Base-by-base conservation (phyloP, 2,888 invertebrate species). In the Philereme transversata region DNA sequence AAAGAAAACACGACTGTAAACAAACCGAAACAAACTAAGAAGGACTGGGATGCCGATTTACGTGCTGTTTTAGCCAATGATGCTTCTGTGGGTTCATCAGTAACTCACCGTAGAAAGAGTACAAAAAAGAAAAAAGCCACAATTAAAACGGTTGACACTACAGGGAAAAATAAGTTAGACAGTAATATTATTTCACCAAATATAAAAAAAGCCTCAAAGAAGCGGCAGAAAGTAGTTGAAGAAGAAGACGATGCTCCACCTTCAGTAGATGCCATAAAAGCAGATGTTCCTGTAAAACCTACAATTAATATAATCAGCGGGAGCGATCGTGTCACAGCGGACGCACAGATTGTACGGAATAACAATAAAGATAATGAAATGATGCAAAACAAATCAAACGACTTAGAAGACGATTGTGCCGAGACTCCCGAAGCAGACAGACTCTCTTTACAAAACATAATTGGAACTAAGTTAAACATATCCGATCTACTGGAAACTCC, bases 401-500 rank as follows among this genome's bases (percentile, higher is more conserved):
- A 70, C 9, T 68, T 65, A 45, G 71, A 70, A 57, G 83, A 83
- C 4, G 82, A 83, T 11, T 67, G 60, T 48, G 70, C 73, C 34
- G 86, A 88, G 44, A 92, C 92, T 35, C 92, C 92, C 45, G 92
- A 93, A 76, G 74, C 77, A 51, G 91, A 92, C 57, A 80, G 87
- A 65, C 74, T 87, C 44, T 82, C 79, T 4, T 76, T 90, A 58
- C 88, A 88, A 68, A 91, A 92, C 73, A 87, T 78, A 46, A 88
- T 91, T 44, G 90, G 88, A 44, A 86, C 82, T 5, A 91, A 87
- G 73, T 76, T 91, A 40, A 92, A 92, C 67, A 86, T 92, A 68
- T 89, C 90, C 4, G 88, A 90, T 61, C 77, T 94, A 8, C 78
- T 94, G 44, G 94, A 94, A 71, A 94, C 94, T 1, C 94, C 94